Conservation (phyloP, 1,140 invertebrate species). For the Drosophila lacteicornis region DNA sequence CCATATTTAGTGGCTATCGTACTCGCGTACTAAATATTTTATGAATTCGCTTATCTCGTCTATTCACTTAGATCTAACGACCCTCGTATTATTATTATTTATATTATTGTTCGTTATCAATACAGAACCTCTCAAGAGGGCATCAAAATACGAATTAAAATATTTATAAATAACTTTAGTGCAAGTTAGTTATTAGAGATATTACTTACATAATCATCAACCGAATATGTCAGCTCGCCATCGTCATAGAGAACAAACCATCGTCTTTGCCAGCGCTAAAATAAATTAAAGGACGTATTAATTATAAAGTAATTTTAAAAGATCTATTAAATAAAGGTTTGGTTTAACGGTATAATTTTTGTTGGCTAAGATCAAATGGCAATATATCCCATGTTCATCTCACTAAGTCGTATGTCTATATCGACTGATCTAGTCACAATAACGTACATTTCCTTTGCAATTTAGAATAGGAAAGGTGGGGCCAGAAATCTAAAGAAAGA, state of each 20-base stretch:
- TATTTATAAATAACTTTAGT: background rate
- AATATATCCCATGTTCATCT: background rate
- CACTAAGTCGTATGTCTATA: background rate
- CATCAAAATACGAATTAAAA: background rate
- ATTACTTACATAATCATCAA: conserved; percentile 97
- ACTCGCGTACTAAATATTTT: background rate
- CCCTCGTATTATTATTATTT: background rate
- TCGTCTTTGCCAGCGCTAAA: conserved; percentile 98
- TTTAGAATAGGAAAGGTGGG: conserved; percentile 12
- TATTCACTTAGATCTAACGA: background rate
- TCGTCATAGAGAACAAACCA: conserved; percentile 99
- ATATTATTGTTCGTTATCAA: conserved; percentile 8
- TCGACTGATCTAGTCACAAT: conserved; percentile 6
- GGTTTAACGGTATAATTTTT: too few species aligned
- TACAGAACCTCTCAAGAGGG: background rate
- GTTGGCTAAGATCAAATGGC: background rate
- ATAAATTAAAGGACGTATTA: conserved; percentile 60
- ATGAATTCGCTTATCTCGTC: background rate
- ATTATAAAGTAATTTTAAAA: background rate
- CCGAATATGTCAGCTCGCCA: conserved; percentile 97
- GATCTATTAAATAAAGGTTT: too few species aligned
- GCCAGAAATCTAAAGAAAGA: background rate
- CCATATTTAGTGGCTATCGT: background rate
- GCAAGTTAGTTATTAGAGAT: background rate
- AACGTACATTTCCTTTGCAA: conserved; percentile 27